phyloP scores from a whole-genome alignment of 2,113 vertebrate genomes.

The Crypturellus undulatus region DNA sequence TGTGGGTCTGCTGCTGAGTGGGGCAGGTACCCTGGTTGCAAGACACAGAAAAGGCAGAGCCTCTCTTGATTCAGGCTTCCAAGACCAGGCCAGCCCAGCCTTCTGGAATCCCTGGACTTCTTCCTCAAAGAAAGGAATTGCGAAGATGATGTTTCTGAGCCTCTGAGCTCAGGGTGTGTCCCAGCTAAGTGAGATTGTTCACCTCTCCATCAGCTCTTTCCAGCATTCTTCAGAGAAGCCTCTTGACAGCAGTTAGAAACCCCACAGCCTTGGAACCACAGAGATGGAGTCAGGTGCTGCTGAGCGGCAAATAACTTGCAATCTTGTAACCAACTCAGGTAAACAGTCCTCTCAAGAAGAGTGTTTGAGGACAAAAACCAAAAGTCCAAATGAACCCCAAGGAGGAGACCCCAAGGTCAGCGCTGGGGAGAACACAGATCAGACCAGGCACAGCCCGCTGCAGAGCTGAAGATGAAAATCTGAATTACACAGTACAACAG shows the following conservation, averaged over 20 bases:
- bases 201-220: not conserved
- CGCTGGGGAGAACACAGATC: fast-evolving
- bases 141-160: not conserved
- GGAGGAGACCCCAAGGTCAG: not conserved
- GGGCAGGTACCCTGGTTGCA: too few relatives aligned
- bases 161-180: not conserved
- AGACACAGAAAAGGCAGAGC: too few relatives aligned
- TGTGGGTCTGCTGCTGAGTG: too few relatives aligned
- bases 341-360: not conserved
- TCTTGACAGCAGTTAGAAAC: not conserved
- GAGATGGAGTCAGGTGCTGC: not conserved
- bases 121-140: not conserved
- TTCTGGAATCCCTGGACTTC: too few relatives aligned
- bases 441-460: not conserved
- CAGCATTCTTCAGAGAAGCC: not conserved
- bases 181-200: not conserved
- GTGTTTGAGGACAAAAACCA: not conserved
- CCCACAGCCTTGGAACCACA: not conserved
- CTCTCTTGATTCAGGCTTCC: too few relatives aligned
- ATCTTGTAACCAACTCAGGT: not conserved
- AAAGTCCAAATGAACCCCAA: not conserved
- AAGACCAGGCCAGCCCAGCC: too few relatives aligned
- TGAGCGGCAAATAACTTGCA: not conserved
- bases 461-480: not conserved
- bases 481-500: not conserved